phyloP scores from a whole-genome alignment of 2,888 invertebrate species.

The Drosophila vallismaia region DNA sequence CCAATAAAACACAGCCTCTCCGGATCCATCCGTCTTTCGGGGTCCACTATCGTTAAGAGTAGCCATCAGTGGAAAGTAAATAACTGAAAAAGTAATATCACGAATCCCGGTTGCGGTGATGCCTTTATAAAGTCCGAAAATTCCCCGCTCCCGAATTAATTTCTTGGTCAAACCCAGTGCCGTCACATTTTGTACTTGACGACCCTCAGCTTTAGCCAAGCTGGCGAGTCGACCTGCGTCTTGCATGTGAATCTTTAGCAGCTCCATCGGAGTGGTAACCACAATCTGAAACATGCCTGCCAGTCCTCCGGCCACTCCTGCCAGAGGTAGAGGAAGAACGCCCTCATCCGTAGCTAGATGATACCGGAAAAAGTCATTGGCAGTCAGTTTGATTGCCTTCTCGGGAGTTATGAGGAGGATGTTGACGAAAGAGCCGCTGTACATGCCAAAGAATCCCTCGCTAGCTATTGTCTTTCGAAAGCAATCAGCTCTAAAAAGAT shows the following conservation, averaged over 20 bases:
- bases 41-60: slow-evolving; percentile 93
- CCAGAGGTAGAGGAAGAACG: slow-evolving; percentile 88
- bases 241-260: slow-evolving; percentile 98
- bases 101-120: slow-evolving; percentile 94
- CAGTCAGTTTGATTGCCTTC: slow-evolving; percentile 98
- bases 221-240: slow-evolving; percentile 95
- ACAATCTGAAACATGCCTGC: slow-evolving; percentile 98
- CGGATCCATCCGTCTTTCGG: slow-evolving; percentile 86
- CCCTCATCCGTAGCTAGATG: slow-evolving; percentile 89
- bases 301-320: slow-evolving; percentile 96
- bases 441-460: slow-evolving; percentile 98
- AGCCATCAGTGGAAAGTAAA: slow-evolving; percentile 98
- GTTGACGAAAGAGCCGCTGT: slow-evolving; percentile 97
- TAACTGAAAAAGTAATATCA: slow-evolving; percentile 96
- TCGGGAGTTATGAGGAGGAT: slow-evolving; percentile 98
- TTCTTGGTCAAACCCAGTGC: slow-evolving; percentile 90
- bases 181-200: slow-evolving; percentile 87
- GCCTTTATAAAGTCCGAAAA: slow-evolving; percentile 96
- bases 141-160: slow-evolving; percentile 91
- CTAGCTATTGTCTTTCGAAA: slow-evolving; percentile 94
- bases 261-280: slow-evolving; percentile 98
- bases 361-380: slow-evolving; percentile 97
- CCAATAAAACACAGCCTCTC: slow-evolving; percentile 93
- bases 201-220: slow-evolving; percentile 86
- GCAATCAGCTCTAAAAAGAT: slow-evolving; percentile 93